Conservation (phyloP, 2,113 vertebrate species). For the Hemiprocne comata region DNA sequence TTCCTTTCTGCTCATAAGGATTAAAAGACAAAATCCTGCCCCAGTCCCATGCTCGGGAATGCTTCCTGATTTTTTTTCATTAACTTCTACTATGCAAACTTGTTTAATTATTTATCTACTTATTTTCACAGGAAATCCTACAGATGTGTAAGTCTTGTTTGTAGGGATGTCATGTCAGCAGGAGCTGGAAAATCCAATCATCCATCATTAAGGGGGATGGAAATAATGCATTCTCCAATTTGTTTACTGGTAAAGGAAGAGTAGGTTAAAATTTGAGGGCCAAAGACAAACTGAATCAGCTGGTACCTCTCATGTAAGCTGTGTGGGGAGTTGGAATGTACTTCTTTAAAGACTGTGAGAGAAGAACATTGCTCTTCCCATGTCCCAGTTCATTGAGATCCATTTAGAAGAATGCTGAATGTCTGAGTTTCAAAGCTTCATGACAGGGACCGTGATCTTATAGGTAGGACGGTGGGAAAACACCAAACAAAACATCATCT, state of each 20-base stretch:
- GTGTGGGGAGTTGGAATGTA: background rate
- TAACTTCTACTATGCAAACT: slow-evolving; percentile 2
- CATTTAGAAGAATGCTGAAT: background rate
- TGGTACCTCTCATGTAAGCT: background rate
- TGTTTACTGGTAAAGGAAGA: background rate
- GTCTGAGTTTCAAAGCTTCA: background rate
- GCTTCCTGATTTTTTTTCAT: slow-evolving; percentile 35
- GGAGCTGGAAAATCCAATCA: slow-evolving; percentile 4
- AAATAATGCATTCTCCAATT: background rate
- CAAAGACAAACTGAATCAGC: background rate
- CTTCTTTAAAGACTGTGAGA: background rate
- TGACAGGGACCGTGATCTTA: background rate
- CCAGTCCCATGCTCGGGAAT: background rate
- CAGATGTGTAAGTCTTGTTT: background rate
- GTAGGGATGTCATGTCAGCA: background rate
- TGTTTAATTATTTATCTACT: slow-evolving; percentile 52
- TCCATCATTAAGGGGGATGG: background rate
- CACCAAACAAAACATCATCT: too few species aligned
- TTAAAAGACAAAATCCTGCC: slow-evolving; percentile 15
- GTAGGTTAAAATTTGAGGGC: background rate
- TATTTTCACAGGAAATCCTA: slow-evolving; percentile 28
- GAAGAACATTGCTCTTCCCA: background rate
- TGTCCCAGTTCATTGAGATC: background rate
- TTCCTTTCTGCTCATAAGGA: slow-evolving; percentile 6
- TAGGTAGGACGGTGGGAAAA: background rate